phyloP scores from a whole-genome alignment of 2,888 invertebrate genomes.

The Bugula neritina region DNA sequence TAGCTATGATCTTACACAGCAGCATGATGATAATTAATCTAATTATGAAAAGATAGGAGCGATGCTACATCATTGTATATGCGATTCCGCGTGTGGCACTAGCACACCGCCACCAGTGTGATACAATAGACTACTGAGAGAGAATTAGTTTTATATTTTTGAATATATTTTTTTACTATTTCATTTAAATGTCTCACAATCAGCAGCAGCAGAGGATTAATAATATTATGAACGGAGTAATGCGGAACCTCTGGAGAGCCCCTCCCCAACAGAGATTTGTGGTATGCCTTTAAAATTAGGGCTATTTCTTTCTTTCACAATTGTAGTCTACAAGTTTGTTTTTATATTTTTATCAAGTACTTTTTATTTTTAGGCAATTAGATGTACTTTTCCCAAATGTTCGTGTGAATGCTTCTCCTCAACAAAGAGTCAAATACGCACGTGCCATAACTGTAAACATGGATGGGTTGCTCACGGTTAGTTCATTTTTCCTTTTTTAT shows the following conservation, averaged over 20 bases:
- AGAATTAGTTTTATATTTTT: not conserved
- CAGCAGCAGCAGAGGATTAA: not conserved
- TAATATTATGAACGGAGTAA: constrained; percentile 9
- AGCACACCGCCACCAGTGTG: not conserved
- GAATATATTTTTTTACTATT: not conserved
- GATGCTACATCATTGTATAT: not conserved
- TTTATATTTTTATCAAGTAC: not conserved
- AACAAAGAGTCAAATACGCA: constrained; percentile 63
- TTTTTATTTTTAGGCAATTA: constrained; percentile 51
- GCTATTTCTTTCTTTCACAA: not conserved
- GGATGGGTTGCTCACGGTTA: constrained; percentile 72
- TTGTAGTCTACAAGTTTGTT: not conserved
- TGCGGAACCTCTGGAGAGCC: constrained; percentile 19
- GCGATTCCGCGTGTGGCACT: not conserved
- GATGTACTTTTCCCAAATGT: constrained; percentile 64
- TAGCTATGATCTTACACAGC: constrained; percentile 23
- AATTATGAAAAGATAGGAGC: constrained; percentile 19
- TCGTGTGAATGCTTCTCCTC: constrained; percentile 67
- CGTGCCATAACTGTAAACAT: constrained; percentile 67
- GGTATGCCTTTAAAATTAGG: not conserved
- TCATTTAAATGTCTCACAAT: constrained; percentile 3
- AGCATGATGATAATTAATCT: constrained; percentile 26
- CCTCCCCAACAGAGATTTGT: constrained; percentile 24
- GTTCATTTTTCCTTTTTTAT: constrained; percentile 39
- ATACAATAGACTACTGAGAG: not conserved